Evolutionary conservation across 2,113 vertebrate species (phyloP).

Genomic region (Synchiropus splendidus): DNA sequence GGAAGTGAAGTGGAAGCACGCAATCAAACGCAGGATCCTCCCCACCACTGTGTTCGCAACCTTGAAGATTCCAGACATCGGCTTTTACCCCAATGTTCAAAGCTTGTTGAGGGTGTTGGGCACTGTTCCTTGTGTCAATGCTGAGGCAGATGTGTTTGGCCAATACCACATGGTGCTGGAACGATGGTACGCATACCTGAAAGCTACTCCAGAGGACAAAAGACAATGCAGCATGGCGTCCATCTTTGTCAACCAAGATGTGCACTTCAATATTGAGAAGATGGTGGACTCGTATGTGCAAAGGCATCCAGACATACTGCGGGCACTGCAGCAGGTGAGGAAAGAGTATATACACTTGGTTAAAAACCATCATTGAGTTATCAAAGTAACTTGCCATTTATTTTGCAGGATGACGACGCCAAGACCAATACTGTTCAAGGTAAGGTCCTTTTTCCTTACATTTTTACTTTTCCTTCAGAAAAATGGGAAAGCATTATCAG

Average conservation of each 20-base stretch:
- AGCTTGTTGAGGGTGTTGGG: slow-evolving; percentile 70
- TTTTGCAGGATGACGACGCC: slow-evolving; percentile 54
- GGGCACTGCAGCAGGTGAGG: slow-evolving; percentile 55
- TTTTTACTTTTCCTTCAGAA: background rate
- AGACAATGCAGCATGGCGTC: slow-evolving; percentile 66
- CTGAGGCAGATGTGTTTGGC: slow-evolving; percentile 69
- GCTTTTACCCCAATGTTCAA: slow-evolving; percentile 72
- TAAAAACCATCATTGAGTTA: background rate
- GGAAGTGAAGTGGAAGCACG: slow-evolving; percentile 74
- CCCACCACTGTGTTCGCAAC: slow-evolving; percentile 70
- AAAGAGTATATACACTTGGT: background rate
- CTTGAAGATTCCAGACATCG: slow-evolving; percentile 71
- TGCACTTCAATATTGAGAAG: slow-evolving; percentile 66
- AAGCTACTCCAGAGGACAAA: slow-evolving; percentile 51
- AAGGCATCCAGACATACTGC: slow-evolving; percentile 64
- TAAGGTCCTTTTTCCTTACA: slow-evolving; percentile 18
- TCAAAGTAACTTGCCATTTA: background rate
- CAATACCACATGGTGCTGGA: slow-evolving; percentile 73
- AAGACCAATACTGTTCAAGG: slow-evolving; percentile 54
- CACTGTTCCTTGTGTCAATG: slow-evolving; percentile 69
- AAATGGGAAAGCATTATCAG: no score
- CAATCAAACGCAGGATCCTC: slow-evolving; percentile 70
- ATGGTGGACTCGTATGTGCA: slow-evolving; percentile 66
- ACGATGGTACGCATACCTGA: slow-evolving; percentile 64
- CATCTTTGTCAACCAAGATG: slow-evolving; percentile 71